Percentiles rank a stretch among this genome's conserved stretches.
Conservation (phyloP, 2,113 vertebrate species). For the Ceyx margarethae region DNA sequence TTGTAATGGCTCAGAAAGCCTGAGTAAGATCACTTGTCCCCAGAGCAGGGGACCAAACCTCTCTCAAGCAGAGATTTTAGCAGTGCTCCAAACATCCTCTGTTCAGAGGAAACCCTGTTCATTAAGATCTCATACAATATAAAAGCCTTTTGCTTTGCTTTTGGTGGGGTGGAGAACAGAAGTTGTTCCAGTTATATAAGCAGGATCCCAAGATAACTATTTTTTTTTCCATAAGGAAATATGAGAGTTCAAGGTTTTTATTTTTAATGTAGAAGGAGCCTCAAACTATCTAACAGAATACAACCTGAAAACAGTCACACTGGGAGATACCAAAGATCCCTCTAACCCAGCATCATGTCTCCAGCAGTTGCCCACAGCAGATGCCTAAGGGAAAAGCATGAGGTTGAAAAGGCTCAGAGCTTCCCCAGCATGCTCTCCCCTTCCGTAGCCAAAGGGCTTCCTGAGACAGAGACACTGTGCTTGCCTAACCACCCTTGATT, state of each 20-base stretch:
- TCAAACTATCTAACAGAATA: background rate
- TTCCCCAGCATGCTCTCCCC: background rate
- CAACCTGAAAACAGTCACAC: background rate
- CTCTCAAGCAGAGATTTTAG: background rate
- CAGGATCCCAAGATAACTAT: slow-evolving; percentile 25
- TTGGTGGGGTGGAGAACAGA: background rate
- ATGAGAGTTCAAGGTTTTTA: background rate
- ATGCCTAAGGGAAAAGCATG: background rate
- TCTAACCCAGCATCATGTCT: background rate
- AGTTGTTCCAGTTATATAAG: slow-evolving; percentile 19
- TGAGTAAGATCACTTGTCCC: background rate
- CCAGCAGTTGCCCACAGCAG: background rate
- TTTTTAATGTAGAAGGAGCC: background rate
- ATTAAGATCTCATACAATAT: background rate
- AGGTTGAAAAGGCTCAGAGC: rapidly evolving
- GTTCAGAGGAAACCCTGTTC: slow-evolving; percentile 24
- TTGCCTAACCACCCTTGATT: background rate
- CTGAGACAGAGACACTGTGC: background rate
- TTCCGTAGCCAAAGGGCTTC: background rate
- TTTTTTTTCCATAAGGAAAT: slow-evolving; percentile 30
- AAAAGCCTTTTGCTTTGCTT: slow-evolving; percentile 39
- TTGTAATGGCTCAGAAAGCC: background rate
- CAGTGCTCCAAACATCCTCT: slow-evolving; percentile 10
- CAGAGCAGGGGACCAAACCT: background rate
- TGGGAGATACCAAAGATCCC: background rate